Evolutionary conservation across 2,888 invertebrate genomes (phyloP).

Genomic region (Eilema caniola): DNA sequence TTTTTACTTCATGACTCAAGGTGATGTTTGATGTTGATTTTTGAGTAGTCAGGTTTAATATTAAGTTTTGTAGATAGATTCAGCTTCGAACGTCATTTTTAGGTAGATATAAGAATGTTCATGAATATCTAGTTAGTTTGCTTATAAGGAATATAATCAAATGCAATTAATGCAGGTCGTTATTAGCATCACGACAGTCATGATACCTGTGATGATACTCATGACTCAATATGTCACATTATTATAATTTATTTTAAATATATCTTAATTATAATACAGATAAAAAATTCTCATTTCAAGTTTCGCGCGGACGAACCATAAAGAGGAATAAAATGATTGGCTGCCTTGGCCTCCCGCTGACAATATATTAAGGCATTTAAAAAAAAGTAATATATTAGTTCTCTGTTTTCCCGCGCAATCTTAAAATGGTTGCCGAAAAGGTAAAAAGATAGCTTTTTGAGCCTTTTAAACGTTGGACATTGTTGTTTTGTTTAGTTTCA

Average conservation of each 20-base stretch:
- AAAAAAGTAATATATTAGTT: conserved; percentile 31
- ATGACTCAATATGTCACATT: not conserved
- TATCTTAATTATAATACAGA: conserved; percentile 52
- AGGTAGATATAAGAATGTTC: no score
- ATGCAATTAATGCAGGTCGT: not conserved
- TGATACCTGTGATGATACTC: not conserved
- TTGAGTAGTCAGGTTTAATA: no score
- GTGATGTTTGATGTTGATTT: not conserved
- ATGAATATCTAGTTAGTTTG: not conserved
- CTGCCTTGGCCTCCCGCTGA: conserved; percentile 43
- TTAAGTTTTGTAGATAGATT: no score
- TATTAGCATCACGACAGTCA: not conserved
- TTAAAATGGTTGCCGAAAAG: conserved; percentile 17
- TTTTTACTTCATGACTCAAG: not conserved
- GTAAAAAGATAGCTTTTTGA: not conserved
- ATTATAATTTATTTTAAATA: conserved; percentile 19
- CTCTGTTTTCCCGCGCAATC: conserved; percentile 22
- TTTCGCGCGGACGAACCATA: conserved; percentile 43
- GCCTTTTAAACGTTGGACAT: not conserved
- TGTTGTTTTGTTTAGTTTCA: not conserved
- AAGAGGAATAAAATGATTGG: conserved; percentile 32
- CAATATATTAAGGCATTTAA: conserved; percentile 27
- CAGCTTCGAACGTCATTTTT: no score
- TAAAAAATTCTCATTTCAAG: conserved; percentile 30
- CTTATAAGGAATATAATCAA: not conserved